Percentiles rank a stretch among this genome's conserved stretches.
Conservation (phyloP, 1,140 invertebrate species). For the Thaumetopoea pityocampa region DNA sequence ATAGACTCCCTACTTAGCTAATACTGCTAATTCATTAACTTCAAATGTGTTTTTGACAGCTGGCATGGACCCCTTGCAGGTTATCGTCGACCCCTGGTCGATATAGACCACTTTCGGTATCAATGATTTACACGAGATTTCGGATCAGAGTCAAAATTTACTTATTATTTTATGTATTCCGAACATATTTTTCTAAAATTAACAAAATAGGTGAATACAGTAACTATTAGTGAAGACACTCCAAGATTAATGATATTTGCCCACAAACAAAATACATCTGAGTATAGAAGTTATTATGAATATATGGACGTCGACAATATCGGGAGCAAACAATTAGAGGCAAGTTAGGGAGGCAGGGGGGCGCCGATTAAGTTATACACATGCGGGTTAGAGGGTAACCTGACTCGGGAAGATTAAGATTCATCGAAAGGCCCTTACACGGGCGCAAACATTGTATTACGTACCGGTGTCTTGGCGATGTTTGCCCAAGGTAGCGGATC, state of each 20-base stretch:
- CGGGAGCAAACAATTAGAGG: conserved; percentile 72
- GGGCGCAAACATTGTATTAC: conserved; percentile 71
- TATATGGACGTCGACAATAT: conserved; percentile 62
- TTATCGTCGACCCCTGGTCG: no score
- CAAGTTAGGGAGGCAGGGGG: conserved; percentile 50
- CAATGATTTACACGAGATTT: no score
- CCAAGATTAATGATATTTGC: conserved; percentile 13
- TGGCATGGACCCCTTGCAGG: no score
- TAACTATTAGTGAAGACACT: conserved; percentile 6
- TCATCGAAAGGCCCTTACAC: conserved; percentile 71
- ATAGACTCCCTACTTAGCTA: no score
- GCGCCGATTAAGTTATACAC: conserved; percentile 71
- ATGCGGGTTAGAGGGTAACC: conserved; percentile 70
- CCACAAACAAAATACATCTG: conserved; percentile 7
- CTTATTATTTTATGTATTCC: no score
- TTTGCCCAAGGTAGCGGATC: conserved; percentile 68
- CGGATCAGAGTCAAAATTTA: no score
- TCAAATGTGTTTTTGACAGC: no score
- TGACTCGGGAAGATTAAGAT: conserved; percentile 74
- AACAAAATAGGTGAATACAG: no score
- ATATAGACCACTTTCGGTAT: no score
- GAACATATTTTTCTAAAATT: no score
- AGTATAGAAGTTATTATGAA: conserved; percentile 38
- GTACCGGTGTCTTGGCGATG: conserved; percentile 62
- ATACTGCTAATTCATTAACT: no score